Evolutionary conservation across 2,888 invertebrate species (phyloP), one percentile per base, ranked within the genome.

Genomic region (Rotaria magnacalcarata): DNA sequence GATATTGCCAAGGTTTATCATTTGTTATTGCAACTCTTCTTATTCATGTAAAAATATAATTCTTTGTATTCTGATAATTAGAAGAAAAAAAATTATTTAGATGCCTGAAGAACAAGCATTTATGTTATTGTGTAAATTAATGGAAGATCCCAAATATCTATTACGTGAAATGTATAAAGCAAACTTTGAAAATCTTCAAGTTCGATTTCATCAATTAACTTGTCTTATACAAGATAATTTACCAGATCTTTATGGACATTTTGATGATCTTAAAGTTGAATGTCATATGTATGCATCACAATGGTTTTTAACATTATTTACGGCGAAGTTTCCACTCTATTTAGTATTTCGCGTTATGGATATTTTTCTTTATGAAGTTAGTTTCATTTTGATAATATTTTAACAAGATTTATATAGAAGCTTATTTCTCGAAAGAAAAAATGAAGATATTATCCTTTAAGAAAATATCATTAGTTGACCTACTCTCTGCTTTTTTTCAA

Each of bases 51-150:
- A n/a, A 6, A n/a, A 14, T 5, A 27, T 10, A 27, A 27, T 67
- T 4, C 10, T 6, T 67, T 14, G 8, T 3, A 4, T 52, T 52
- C 14, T 52, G 0, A 27, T 14, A 27, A n/a, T 60, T 3, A 60
- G n/a, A 60, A 60, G 8, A n/a, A 8, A 67, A 21, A 16, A 27
- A 3, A 7, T 27, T 27, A 11, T 80, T 80, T 47, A 80, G 80
- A 98, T 99, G 97, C 97, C 98, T 0, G 99, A 99, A 92, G 99
- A 99, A 91, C 97, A 99, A 92, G 96, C 98, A 0, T 99, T 99
- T 91, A 96, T 96, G 90, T 95, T 99, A 27, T 92, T 99, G 86
- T 96, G 97, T 3, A 95, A 96, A 88, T 93, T 99, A 43, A 99
- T 99, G 99, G 97, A 96, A 91, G 80, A 80, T 80, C 43, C 24